These are phyloP conservation scores for Pristionchus arcanus DNA, from an alignment of 2,888 invertebrate species.

Conservation along the genomic window DNA sequence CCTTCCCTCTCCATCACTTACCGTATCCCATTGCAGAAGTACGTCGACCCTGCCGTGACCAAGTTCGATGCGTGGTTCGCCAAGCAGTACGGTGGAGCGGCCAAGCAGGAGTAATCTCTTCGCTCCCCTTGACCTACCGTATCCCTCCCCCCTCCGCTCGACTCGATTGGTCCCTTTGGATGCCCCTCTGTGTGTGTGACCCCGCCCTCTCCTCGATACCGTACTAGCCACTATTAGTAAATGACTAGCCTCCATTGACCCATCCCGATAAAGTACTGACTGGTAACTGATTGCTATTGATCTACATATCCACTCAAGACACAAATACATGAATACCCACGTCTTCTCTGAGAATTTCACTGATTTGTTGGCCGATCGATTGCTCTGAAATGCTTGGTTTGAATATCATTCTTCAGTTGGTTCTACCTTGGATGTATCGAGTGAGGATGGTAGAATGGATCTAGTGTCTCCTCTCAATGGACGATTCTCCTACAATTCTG, in stretches of 20 bases:
- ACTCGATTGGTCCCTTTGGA: not conserved
- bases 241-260: constrained; percentile 17
- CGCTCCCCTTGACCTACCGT: constrained; percentile 13
- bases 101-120: constrained; percentile 4
- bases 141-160: not conserved
- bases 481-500: not conserved
- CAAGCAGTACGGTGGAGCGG: not conserved
- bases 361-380: not conserved
- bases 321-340: not conserved
- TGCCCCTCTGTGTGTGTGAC: constrained; percentile 23
- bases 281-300: not conserved
- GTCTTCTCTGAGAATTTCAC: constrained; percentile 20
- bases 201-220: not conserved
- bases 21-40: constrained; percentile 14
- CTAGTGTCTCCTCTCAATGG: not conserved
- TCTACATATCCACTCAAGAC: not conserved
- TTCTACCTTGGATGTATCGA: not conserved
- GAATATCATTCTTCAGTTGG: not conserved
- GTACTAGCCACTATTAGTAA: constrained; percentile 28
- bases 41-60: constrained; percentile 50
- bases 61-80: constrained; percentile 42
- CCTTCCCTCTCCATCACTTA: not conserved
- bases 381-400: not conserved
- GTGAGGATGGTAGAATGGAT: not conserved
- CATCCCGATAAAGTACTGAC: constrained; percentile 44